Evolutionary conservation across 1,140 invertebrate species (phyloP), one percentile per base, ranked within the genome.

Genomic region (Cepaea nemoralis): DNA sequence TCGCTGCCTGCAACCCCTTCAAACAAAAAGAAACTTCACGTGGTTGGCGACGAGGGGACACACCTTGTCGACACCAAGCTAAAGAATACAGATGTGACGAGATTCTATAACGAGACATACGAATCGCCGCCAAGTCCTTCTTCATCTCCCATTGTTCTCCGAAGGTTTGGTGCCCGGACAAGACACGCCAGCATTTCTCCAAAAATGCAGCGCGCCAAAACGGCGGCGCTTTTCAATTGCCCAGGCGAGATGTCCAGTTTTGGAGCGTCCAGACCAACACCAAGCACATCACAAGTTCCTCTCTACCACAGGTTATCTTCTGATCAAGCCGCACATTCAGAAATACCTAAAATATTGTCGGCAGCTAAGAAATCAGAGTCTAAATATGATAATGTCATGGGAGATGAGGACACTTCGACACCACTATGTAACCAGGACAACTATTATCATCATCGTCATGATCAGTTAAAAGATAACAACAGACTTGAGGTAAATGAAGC

Each of bases 151-250:
- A 67, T 80, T 24, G 31, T 80, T 12, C 24, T 80, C 1, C 37
- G 77, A 27, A 37, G 77, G 2, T 80, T 80, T 35, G 77, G 77
- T 0, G 77, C 77, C 39, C 39, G 77, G 33, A 71, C 77, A 3
- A 14, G 77, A 35, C 77, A 80, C 31, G 77, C 77, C 27, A 80
- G 77, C 31, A 80, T 80, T 2, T 80, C 77, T 39, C 77, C 77
- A n/a, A 80, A 80, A 71, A 71, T 80, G n/a, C 77, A 8, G 5
- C 63, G 77, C 14, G 77, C 77, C 22, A 80, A 80, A 48, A 80
- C 77, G 2, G 77, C 77, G n/a, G 77, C 42, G 0, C n/a, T 80
- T 14, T 80, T 66, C 27, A 80, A 80, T 35, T 80, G 66, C 1
- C 77, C 77, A 19, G 45, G 77, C 31, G 77, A 80, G 24, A 70